Evolutionary conservation across 2,797 vertebrate genomes (phyloP).

Genomic region (Lepus oiostolus): DNA sequence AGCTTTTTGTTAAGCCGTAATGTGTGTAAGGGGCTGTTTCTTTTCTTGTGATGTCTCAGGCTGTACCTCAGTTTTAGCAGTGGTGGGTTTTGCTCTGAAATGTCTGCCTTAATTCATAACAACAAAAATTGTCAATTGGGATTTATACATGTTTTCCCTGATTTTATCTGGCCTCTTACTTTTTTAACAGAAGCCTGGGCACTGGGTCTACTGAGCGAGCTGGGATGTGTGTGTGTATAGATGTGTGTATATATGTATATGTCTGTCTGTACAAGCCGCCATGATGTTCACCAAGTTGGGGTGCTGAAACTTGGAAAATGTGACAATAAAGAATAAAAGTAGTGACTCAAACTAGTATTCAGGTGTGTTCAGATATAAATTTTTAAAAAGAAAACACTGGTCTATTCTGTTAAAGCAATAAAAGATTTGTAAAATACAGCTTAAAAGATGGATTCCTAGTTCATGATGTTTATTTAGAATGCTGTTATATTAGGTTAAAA

Average conservation of each 20-base stretch:
- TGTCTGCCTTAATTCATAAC: constrained; percentile 30
- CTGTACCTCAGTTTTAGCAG: constrained; percentile 61
- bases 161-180: constrained; percentile 59
- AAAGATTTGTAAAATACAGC: constrained; percentile 48
- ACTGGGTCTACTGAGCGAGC: constrained; percentile 53
- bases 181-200: constrained; percentile 70
- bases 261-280: constrained; percentile 71
- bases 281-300: constrained; percentile 69
- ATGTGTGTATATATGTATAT: constrained; percentile 73
- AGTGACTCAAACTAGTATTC: constrained; percentile 51
- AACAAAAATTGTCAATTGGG: constrained; percentile 28
- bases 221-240: background rate
- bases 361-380: background rate
- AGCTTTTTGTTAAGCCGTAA: background rate
- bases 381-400: background rate
- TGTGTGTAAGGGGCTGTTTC: background rate
- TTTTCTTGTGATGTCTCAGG: constrained; percentile 62
- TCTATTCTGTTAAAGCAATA: constrained; percentile 24
- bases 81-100: constrained; percentile 56
- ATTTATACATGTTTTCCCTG: constrained; percentile 60
- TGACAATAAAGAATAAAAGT: constrained; percentile 76
- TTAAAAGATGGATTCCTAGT: constrained; percentile 53
- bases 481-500: background rate
- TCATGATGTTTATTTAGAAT: constrained; percentile 18
- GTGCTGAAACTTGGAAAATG: constrained; percentile 67